Conservation (phyloP, 1,140 invertebrate species). For the Panagrolaimus sp. region DNA sequence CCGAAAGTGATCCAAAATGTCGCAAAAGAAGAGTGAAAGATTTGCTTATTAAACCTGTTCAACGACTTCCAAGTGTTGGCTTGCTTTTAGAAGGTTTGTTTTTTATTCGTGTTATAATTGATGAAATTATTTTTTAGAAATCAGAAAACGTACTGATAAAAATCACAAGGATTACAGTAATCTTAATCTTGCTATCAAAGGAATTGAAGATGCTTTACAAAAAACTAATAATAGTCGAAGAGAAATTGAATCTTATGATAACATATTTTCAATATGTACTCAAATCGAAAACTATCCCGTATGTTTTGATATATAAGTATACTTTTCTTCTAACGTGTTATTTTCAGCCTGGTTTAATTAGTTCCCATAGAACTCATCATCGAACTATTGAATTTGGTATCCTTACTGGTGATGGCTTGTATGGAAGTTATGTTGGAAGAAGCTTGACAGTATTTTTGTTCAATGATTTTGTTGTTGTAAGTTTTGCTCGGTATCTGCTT, state of each 20-base stretch:
- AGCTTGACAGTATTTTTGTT: slow-evolving; percentile 34
- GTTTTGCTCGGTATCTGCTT: background rate
- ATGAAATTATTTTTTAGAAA: slow-evolving; percentile 27
- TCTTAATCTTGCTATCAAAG: slow-evolving; percentile 24
- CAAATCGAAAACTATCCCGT: slow-evolving; percentile 38
- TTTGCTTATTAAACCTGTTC: slow-evolving; percentile 37
- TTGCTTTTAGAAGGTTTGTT: slow-evolving; percentile 35
- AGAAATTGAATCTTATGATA: slow-evolving; percentile 30
- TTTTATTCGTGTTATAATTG: background rate
- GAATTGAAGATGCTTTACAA: slow-evolving; percentile 28
- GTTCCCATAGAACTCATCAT: slow-evolving; percentile 28
- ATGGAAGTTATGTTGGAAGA: slow-evolving; percentile 34
- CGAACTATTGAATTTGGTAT: slow-evolving; percentile 33
- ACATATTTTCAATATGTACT: slow-evolving; percentile 35
- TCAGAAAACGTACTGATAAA: slow-evolving; percentile 35
- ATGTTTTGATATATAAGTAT: too few species aligned
- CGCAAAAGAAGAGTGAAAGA: slow-evolving; percentile 35
- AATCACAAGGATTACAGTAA: slow-evolving; percentile 26
- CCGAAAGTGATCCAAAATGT: slow-evolving; percentile 17
- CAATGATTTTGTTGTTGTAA: slow-evolving; percentile 38
- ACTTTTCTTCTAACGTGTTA: too few species aligned
- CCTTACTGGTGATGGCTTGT: slow-evolving; percentile 28
- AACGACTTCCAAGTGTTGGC: slow-evolving; percentile 41
- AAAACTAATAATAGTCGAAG: slow-evolving; percentile 34
- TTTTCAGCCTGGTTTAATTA: slow-evolving; percentile 8